Evolutionary conservation across 2,888 invertebrate genomes (phyloP), one percentile per base, ranked within the genome.

Genomic region (Mythimna ferrago): DNA sequence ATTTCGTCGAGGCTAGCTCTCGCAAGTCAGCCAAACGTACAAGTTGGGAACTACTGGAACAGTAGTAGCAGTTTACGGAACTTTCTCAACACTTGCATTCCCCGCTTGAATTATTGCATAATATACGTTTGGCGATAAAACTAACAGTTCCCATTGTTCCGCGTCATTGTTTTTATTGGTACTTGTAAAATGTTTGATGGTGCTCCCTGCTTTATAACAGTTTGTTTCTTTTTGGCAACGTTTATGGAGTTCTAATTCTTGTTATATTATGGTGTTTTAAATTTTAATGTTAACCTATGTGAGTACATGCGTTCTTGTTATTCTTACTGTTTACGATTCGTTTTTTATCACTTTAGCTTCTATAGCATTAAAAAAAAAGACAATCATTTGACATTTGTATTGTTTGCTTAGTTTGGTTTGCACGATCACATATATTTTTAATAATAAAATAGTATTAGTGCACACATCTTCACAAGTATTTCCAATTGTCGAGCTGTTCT

Each of bases 51-150:
- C 86, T 89, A 83, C 70, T 81, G 75, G 85, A 89, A 89, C 89
- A 89, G 83, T 84, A 85, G 86, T 88, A 83, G 85, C 80, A 88
- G 86, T 88, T 90, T 83, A 85, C 79, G 62, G 61, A 91, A 93
- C 89, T 93, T 92, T 89, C 84, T 87, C 86, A 90, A 91, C 92
- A 93, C 93, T 94, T 93, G 93, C 94, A 93, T 92, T 92, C 88
- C 86, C 80, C 81, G 86, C 87, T 90, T 93, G 93, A 94, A 91
- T 93, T 93, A 94, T 92, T 91, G 92, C 92, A 91, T 92, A 91
- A 92, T 93, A 93, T 91, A 92, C 87, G 87, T 85, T 87, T 84
- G 83, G 89, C 88, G 88, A 91, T 94, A 93, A 94, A 94, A 92
- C 91, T 89, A 90, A 90, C 88, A 86, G 88, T 90, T 90, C 85